Evolutionary conservation across 2,888 invertebrate species (phyloP), one percentile per base, ranked within the genome.

Genomic region (Eristalis arbustorum): DNA sequence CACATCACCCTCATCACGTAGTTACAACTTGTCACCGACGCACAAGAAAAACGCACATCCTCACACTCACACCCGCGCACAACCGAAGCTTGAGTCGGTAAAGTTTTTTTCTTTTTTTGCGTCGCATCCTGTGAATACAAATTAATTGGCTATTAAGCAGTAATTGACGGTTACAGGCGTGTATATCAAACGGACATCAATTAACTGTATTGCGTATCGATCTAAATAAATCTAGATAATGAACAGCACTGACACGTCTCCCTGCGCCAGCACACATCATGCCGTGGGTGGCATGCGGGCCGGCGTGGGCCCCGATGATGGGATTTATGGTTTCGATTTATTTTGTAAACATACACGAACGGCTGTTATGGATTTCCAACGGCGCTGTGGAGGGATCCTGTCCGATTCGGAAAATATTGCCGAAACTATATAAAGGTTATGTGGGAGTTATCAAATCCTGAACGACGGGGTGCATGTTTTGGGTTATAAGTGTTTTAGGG

Each of bases 121-220:
- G 23, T 23, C 67, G 13, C 14, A 25, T 42, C 25, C 61, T 14
- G 40, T 67, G 61, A 76, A 68, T 68, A 68, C 61, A 68, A 68
- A 76, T 68, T 68, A 68, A 68, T 62, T 0, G 61, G 22, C 75
- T 42, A 75, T 75, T 75, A 67, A 75, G 56, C 23, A 40, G 23
- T 57, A 49, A 64, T 57, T 59, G 57, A 59, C 40, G 11, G 74
- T 59, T 22, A 66, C 22, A 34, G 49, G 49, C 49, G 49, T 22
- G n/a, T n/a, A 73, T 37, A 40, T 66, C 28, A 57, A 57, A 59
- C 25, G 28, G 57, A 66, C 28, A 40, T 66, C 64, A 25, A 73
- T 23, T 56, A 23, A 3, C 13, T 49, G 49, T 18, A 49, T 23
- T 28, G 25, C 59, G 10, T 28, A 59, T 66, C 57, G 37, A 66